These are phyloP conservation scores for Oreochromis aureus DNA, from an alignment of 2,113 vertebrate species.

Conservation along the genomic window DNA sequence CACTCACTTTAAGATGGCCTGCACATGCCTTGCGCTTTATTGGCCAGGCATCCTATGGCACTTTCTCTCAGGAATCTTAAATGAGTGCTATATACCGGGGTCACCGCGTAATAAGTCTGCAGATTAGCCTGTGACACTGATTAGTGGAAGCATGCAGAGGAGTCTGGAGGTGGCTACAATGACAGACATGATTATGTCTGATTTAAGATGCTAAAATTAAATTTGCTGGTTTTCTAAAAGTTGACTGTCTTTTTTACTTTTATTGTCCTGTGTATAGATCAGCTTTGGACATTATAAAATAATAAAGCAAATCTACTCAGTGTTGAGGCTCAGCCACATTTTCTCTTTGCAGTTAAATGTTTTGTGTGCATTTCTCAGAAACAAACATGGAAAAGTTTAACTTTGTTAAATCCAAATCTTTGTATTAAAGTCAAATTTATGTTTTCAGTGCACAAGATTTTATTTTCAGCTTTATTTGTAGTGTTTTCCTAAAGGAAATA, in stretches of 20 bases:
- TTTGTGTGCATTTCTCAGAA: fast-evolving
- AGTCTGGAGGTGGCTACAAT: neutral
- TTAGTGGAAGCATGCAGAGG: neutral
- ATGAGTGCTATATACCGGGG: neutral
- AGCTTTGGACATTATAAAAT: neutral
- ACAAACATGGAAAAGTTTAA: neutral
- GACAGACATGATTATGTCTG: neutral
- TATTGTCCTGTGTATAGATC: neutral
- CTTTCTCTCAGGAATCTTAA: neutral
- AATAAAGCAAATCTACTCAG: neutral
- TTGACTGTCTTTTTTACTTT: fast-evolving
- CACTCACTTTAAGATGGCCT: neutral
- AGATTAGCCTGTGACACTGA: neutral
- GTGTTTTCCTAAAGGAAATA: fast-evolving
- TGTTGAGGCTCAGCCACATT: neutral
- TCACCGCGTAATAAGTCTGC: neutral
- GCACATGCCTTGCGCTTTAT: neutral
- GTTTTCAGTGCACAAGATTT: neutral
- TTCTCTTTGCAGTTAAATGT: neutral
- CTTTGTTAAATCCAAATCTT: neutral
- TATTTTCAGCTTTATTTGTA: neutral
- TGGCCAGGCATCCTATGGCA: neutral
- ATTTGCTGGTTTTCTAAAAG: neutral
- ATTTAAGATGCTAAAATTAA: neutral
- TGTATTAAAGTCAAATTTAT: neutral